Evolutionary conservation across 2,797 vertebrate species (phyloP), one percentile per base, ranked within the genome.

Genomic region (Gambusia yucatana): DNA sequence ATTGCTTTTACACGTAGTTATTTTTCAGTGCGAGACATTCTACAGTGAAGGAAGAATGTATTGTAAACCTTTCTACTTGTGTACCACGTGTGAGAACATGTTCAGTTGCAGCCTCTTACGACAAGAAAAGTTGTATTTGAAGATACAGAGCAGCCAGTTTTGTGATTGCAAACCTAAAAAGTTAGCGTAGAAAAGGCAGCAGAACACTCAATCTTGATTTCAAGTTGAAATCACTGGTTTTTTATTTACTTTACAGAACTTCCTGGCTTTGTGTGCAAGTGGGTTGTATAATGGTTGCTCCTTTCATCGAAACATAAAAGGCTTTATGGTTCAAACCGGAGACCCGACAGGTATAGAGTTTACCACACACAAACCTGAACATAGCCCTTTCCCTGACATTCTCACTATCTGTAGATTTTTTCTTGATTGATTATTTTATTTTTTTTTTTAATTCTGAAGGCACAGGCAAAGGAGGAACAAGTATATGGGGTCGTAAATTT

Each of bases 261-360:
- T 98, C 77, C 94, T 99, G 80, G 98, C 98, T 69, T 91, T 99
- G 83, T 98, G 96, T 91, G 98, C 97, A 87, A 96, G 97, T 82
- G 97, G 97, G 9, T 99, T 98, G 93, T 99, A 99, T 95, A 97
- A 76, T 44, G 97, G 97, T 22, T 97, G 96, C 77, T 6, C 96
- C 85, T 99, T 99, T 92, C 98, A 99, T 89, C 94, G 98, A 81
- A 99, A 99, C 86, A 98, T 99, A 89, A 99, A 99, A 92, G 98
- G 98, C 44, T 99, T 99, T 94, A 99, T 99, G 97, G 97, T 98
- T 75, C 98, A 99, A 92, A 99, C 98, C 0, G 98, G 98, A 86
- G 98, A 99, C 90, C 98, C 98, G 0, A 96, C 97, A 94, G 98
- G 98, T 99, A 94, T 6, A 0, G 0, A 4, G 3, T 20, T 48